Base-by-base conservation (phyloP, 2,797 vertebrate genomes). In the Myoxocephalus aenaeus region DNA sequence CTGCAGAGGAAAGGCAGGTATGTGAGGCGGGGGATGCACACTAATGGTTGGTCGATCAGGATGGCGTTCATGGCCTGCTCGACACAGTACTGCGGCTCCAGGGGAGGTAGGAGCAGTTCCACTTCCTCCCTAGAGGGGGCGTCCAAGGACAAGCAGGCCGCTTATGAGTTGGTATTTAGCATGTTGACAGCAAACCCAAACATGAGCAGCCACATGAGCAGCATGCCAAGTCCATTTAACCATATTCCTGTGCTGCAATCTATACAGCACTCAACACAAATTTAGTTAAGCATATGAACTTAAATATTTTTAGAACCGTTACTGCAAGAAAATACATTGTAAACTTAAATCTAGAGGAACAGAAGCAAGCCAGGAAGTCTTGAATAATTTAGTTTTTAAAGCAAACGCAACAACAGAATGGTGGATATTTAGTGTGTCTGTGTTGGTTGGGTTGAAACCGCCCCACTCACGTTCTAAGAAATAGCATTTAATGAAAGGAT, bases 51-150 rank as follows among this genome's bases (percentile, higher is more conserved):
- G 80, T 93, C 74, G 20, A 93, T 84, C 53, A 93, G 82, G 82
- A 93, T 91, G 79, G 88, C 86, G 15, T 93, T 94, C 90, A 90
- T 89, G 27, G 92, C 92, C 87, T 92, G 86, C 54, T 93, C 89
- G 1, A 94, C 93, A 58, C 90, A 93, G 80, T 87, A 92, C 77
- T 84, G 80, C 17, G 91, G 89, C 22, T 94, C 86, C 75, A 94
- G 85, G 15, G 83, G 78, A 20, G 92, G 67, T 4, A 94, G 18
- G 3, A 93, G 0, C 68, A 89, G 46, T 70, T 92, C 91, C 70
- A 87, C 83, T 59, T 94, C 89, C 67, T 90, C 85, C 85, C 93
- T 94, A 36, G 72, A 7, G 50, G 71, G 22, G 65, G 51, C 79
- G 70, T 58, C 70, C 75, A 32, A 75, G 46, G 4, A 74, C 73